Evolutionary conservation across 2,888 invertebrate genomes (phyloP).

Genomic region (Nomada goodeniana): DNA sequence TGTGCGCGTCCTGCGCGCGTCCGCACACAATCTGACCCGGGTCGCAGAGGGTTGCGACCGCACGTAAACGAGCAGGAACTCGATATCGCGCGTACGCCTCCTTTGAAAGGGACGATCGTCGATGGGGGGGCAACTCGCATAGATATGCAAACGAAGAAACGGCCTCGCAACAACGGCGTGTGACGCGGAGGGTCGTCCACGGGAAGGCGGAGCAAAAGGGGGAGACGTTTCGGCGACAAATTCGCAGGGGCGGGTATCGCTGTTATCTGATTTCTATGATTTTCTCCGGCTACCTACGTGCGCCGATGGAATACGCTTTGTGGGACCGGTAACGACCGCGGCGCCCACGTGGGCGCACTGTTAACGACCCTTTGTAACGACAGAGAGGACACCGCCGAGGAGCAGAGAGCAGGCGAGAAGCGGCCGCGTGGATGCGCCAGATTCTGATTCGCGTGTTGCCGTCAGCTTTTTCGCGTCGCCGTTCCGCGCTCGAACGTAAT

Average conservation of each 20-base stretch:
- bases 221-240: conserved; percentile 45
- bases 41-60: neutral
- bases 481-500: conserved; percentile 6
- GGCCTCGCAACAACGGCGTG: conserved; percentile 8
- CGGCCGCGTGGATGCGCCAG: conserved; percentile 29
- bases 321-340: conserved; percentile 41
- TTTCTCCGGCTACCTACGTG: conserved; percentile 45
- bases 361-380: conserved; percentile 66
- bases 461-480: conserved; percentile 14
- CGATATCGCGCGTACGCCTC: neutral
- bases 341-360: conserved; percentile 40
- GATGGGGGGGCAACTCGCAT: conserved; percentile 1
- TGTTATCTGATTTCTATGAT: conserved; percentile 69
- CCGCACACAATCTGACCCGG: too few relatives aligned
- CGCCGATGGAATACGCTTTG: conserved; percentile 29
- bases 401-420: too few relatives aligned
- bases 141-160: conserved; percentile 50
- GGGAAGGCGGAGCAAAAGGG: conserved; percentile 37
- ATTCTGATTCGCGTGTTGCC: conserved; percentile 22
- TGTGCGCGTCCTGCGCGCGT: too few relatives aligned
- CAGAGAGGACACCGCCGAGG: conserved; percentile 27
- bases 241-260: conserved; percentile 46
- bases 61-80: conserved; percentile 11
- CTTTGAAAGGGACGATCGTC: conserved; percentile 11
- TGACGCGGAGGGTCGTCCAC: neutral